Conservation (phyloP, 1,140 invertebrate genomes). For the Pseudoatta argentina region DNA sequence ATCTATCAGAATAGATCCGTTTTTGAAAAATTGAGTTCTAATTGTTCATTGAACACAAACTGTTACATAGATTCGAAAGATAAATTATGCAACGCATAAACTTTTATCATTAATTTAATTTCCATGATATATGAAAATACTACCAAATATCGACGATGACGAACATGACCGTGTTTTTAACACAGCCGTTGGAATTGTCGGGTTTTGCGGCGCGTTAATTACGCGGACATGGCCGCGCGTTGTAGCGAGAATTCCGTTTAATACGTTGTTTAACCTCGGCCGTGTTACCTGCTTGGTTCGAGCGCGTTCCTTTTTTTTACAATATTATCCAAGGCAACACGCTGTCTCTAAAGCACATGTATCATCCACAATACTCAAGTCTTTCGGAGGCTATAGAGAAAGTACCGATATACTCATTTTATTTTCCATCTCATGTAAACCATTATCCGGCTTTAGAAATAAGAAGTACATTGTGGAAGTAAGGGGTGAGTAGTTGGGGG, state of each 20-base stretch:
- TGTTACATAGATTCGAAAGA: not conserved
- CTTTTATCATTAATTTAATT: not conserved
- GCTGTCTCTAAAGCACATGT: not conserved
- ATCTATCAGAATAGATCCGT: not conserved
- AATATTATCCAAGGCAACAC: not conserved
- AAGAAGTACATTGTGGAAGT: not conserved
- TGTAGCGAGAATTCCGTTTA: slow-evolving; percentile 28
- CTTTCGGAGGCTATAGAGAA: not conserved
- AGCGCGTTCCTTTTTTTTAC: not conserved
- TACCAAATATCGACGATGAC: not conserved
- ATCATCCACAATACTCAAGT: not conserved
- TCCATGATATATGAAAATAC: not conserved
- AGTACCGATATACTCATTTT: not conserved
- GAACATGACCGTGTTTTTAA: slow-evolving; percentile 25
- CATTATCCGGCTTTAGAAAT: slow-evolving; percentile 23
- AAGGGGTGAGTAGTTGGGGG: not conserved
- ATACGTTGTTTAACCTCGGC: slow-evolving; percentile 3
- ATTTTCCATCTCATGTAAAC: slow-evolving; percentile 24
- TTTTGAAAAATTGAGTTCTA: slow-evolving; percentile 2
- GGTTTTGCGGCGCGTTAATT: slow-evolving; percentile 45
- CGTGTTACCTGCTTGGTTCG: not conserved
- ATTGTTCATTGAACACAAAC: not conserved
- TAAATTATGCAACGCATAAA: not conserved
- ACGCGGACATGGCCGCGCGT: slow-evolving; percentile 20
- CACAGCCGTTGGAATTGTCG: slow-evolving; percentile 25